phyloP scores from a whole-genome alignment of 2,113 vertebrate species.

The Nerophis lumbriciformis region DNA sequence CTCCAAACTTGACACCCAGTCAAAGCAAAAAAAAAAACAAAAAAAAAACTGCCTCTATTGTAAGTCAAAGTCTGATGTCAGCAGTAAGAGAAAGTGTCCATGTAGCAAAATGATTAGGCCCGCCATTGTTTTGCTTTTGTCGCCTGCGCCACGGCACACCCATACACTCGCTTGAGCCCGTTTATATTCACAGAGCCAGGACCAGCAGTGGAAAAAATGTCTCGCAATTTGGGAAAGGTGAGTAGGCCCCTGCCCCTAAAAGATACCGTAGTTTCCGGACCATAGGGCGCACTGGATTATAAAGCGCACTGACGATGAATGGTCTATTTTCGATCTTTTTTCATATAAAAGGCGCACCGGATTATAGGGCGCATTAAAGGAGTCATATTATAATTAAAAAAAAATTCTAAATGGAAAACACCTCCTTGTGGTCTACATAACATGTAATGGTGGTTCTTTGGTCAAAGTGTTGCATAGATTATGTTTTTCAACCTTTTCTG shows the following conservation, averaged over 20 bases:
- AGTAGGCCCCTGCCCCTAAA: conserved; percentile 49
- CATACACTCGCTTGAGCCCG: conserved; percentile 18
- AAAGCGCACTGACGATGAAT: too few relatives aligned
- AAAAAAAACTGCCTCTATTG: conserved; percentile 55
- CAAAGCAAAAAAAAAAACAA: conserved; percentile 68
- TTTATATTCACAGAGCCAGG: conserved; percentile 73
- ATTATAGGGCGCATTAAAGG: too few relatives aligned
- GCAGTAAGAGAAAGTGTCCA: conserved; percentile 78
- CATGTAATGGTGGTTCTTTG: too few relatives aligned
- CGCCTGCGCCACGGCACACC: conserved; percentile 8
- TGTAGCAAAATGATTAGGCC: conserved; percentile 76
- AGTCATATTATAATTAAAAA: too few relatives aligned
- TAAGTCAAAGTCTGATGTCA: conserved; percentile 78
- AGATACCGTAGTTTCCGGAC: too few relatives aligned
- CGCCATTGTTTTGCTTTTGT: conserved; percentile 74
- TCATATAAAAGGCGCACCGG: too few relatives aligned
- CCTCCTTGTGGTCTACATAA: too few relatives aligned
- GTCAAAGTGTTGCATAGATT: too few relatives aligned
- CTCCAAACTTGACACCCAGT: conserved; percentile 29
- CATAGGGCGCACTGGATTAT: too few relatives aligned
- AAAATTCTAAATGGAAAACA: too few relatives aligned
- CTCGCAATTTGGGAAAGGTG: conserved; percentile 88
- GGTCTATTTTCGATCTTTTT: too few relatives aligned
- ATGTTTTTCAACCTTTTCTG: too few relatives aligned
- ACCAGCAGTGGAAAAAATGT: conserved; percentile 73